phyloP scores from a whole-genome alignment of 2,888 invertebrate genomes.

The Tenodera sinensis region DNA sequence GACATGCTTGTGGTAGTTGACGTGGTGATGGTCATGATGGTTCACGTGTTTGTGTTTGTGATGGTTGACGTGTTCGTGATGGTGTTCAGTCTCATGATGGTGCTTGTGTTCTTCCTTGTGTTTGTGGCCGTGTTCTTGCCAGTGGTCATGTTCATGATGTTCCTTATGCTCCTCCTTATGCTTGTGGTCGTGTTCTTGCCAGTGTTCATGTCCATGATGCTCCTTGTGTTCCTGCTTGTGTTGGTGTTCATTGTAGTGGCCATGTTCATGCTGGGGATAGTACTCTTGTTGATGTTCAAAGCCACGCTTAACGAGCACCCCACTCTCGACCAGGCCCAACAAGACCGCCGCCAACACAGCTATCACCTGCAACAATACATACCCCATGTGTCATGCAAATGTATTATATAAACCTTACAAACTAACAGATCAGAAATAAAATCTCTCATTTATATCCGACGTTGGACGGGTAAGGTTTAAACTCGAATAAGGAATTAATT shows the following conservation, averaged over 20 bases:
- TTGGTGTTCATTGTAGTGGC: too few relatives aligned
- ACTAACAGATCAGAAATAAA: too few relatives aligned
- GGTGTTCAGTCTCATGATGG: background rate
- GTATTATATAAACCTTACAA: too few relatives aligned
- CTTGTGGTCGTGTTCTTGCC: background rate
- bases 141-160: background rate
- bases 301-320: background rate
- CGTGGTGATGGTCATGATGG: background rate
- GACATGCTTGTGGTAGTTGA: background rate
- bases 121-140: background rate
- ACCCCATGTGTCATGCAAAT: background rate
- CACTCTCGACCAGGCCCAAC: background rate
- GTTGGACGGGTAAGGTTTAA: too few relatives aligned
- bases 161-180: background rate
- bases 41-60: background rate
- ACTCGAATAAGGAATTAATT: too few relatives aligned
- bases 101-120: background rate
- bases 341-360: background rate
- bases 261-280: background rate
- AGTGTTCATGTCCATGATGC: background rate
- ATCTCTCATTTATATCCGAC: too few relatives aligned
- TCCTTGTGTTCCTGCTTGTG: background rate
- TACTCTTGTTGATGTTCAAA: background rate
- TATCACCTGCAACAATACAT: background rate
- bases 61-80: background rate